phyloP scores from a whole-genome alignment of 2,888 invertebrate genomes.

The Pilophorus perplexus region DNA sequence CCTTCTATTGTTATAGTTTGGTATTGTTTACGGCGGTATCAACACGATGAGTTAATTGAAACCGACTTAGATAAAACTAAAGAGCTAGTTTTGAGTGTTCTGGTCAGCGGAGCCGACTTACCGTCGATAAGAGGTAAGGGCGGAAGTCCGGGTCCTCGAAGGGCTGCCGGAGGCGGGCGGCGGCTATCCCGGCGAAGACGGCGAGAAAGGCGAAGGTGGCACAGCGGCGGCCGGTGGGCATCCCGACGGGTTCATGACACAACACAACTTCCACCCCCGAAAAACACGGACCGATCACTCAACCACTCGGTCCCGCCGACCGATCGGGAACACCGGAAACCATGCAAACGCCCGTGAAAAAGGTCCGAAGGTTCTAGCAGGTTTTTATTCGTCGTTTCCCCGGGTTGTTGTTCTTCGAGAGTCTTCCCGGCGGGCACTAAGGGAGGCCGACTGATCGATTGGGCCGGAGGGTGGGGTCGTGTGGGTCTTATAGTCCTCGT shows the following conservation, averaged over 20 bases:
- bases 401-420: not conserved
- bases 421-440: not conserved
- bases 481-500: slow-evolving; percentile 17
- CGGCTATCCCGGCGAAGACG: slow-evolving; percentile 29
- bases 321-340: not conserved
- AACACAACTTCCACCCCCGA: slow-evolving; percentile 2
- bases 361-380: not conserved
- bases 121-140: slow-evolving; percentile 46
- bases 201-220: slow-evolving; percentile 25
- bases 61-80: too few species aligned
- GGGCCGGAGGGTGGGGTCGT: slow-evolving; percentile 2
- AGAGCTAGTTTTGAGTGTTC: too few species aligned
- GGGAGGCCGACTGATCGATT: not conserved
- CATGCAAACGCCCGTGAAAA: not conserved
- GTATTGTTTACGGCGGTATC: too few species aligned
- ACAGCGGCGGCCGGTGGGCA: slow-evolving; percentile 26
- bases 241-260: slow-evolving; percentile 27
- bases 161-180: slow-evolving; percentile 28
- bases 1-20: too few species aligned
- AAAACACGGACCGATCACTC: not conserved
- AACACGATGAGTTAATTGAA: too few species aligned
- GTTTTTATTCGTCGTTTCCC: not conserved
- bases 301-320: not conserved
- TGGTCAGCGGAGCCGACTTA: slow-evolving; percentile 15
- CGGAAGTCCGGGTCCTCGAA: slow-evolving; percentile 45